A percentile compares a stretch with the other conserved stretches of the same genome.
Evolutionary conservation across 92 coral and sea anemone genomes (phyloP).

Genomic region (Scolanthus callimorphus): DNA sequence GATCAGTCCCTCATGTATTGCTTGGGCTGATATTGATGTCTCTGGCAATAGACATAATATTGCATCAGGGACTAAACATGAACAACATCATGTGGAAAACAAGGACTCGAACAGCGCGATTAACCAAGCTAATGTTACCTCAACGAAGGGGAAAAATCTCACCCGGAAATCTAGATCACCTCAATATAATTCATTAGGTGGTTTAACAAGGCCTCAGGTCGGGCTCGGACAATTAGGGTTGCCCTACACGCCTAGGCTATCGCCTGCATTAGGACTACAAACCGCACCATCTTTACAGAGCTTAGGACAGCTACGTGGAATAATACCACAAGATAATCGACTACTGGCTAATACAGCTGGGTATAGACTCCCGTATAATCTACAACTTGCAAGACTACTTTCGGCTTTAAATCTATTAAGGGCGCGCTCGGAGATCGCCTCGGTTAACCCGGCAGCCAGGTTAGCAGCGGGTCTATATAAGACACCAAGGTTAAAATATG

Average conservation of each 20-base stretch:
- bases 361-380: constrained; percentile 48
- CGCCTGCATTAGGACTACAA: constrained; percentile 48
- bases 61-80: background rate
- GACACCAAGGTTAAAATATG: constrained; percentile 64
- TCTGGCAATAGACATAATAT: background rate
- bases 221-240: constrained; percentile 56
- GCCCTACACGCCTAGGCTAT: constrained; percentile 57
- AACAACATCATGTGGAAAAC: background rate
- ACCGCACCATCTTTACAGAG: constrained; percentile 57
- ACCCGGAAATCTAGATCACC: constrained; percentile 58
- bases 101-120: background rate
- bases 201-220: constrained; percentile 36
- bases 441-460: constrained; percentile 6
- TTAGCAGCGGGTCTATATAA: constrained; percentile 41
- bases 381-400: constrained; percentile 69
- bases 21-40: constrained; percentile 33
- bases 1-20: constrained; percentile 35
- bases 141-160: constrained; percentile 16
- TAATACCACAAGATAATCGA: constrained; percentile 48
- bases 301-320: constrained; percentile 53
- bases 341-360: constrained; percentile 45
- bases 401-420: constrained; percentile 53
- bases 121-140: background rate
- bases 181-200: constrained; percentile 28
- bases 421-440: constrained; percentile 24